Base-by-base conservation (phyloP, 2,888 invertebrate species). In the Temnothorax rugatulus region DNA sequence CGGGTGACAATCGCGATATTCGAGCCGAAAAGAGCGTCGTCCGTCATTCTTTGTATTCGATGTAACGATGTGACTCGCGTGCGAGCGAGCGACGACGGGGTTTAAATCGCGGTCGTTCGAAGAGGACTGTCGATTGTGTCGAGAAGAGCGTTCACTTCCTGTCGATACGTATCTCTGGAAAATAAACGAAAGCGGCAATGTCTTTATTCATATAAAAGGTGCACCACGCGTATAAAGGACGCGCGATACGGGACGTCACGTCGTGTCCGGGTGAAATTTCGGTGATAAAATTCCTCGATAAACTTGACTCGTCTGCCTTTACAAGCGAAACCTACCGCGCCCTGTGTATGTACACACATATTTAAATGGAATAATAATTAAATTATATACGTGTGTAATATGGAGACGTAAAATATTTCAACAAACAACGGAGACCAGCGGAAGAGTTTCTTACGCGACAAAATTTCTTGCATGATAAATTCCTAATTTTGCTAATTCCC, bases 1-100 rank as follows among this genome's bases (percentile, higher is more conserved):
- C 77, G 79, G 38, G 79, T 81, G 71, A 71, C 79, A 81, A 81
- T 81, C 71, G 71, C 79, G 79, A 81, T 71, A 71, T 81, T 38
- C 71, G 71, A 71, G 47, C 59, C 71, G 71, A 61, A 71, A 81
- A 81, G 79, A 59, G 59, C 71, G 38, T 61, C 71, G 71, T 81
- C n/a, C 79, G 79, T 81, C 69, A 81, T 71, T 81, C 71, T 71
- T 71, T 71, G 79, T 61, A 59, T 25, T 47, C 47, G 38, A 47
- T 21, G 69, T 59, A 69, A 69, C 79, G 69, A 25, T 25, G 66
- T 29, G 66, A 59, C 47, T 81, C 41, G 21, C 18, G 52, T 18
- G n/a, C 61, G 59, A 41, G 38, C 63, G 79, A 69, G 34, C 59
- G 47, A 59, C 69, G 79, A 81, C 50, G 59, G 38, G 59, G 38